Conservation (phyloP, 2,888 invertebrate species). For the Platycheirus albimanus region DNA sequence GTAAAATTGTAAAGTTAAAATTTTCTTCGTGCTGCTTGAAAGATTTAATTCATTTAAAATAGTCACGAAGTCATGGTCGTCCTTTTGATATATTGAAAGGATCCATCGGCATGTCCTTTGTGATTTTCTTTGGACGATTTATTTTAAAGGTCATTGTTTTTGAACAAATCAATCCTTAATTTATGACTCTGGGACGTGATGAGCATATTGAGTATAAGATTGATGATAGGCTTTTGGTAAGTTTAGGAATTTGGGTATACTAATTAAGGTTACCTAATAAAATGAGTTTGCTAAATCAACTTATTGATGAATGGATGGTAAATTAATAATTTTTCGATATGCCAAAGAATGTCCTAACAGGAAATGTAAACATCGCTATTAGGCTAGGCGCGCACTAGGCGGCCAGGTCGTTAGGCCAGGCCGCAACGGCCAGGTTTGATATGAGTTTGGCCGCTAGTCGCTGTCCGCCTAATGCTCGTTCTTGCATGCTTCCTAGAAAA, state of each 20-base stretch:
- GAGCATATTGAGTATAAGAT: constrained; percentile 51
- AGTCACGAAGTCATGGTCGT: constrained; percentile 54
- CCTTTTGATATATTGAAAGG: constrained; percentile 15
- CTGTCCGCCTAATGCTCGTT: too few species aligned
- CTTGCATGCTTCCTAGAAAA: too few species aligned
- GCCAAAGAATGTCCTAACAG: too few species aligned
- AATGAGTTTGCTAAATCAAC: too few species aligned
- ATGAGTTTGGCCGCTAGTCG: too few species aligned
- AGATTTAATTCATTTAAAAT: constrained; percentile 66
- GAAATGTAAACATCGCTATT: too few species aligned
- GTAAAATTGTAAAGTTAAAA: neutral
- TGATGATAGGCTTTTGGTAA: constrained; percentile 5
- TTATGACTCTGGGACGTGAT: constrained; percentile 57
- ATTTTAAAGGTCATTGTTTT: constrained; percentile 52
- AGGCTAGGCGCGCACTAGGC: too few species aligned
- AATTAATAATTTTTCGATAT: too few species aligned
- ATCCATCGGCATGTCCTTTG: neutral
- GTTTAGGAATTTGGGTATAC: neutral
- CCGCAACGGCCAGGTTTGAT: too few species aligned
- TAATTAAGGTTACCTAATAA: constrained; percentile 3
- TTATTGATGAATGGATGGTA: too few species aligned
- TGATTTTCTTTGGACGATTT: constrained; percentile 56
- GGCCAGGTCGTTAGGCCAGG: too few species aligned
- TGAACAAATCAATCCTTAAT: constrained; percentile 59
- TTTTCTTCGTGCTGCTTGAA: neutral